Evolutionary conservation across 2,113 vertebrate species (phyloP), one percentile per base, ranked within the genome.

Genomic region (Poecilia latipinna): DNA sequence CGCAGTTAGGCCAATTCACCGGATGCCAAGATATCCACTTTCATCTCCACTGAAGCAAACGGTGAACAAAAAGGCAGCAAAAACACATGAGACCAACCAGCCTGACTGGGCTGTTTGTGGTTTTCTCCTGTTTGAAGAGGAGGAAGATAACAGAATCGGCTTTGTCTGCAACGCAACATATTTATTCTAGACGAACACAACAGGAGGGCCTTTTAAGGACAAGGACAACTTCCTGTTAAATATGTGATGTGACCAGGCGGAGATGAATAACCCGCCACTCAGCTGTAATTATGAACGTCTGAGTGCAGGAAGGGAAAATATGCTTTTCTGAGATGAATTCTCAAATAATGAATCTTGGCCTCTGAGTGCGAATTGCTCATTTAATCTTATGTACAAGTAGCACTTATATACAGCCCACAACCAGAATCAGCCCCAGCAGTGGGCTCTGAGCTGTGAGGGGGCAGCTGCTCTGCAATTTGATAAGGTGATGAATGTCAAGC

Each of bases 21-120:
- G 65, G 12, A 48, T 26, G 26, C 51, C 66, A 71, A 63, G 74
- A 80, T 19, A 70, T 85, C 64, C 74, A 68, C 78, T 77, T 91
- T 90, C 72, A 89, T 83, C 80, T 78, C 12, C 11, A 83, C 73
- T 77, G 78, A 77, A 84, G 64, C 67, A 65, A 54, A 88, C 60
- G 68, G 32, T 33, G 73, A 82, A 88, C 79, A 82, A 88, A 67
- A 89, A 86, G 33, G 64, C 48, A 12, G 65, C 29, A 74, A 74
- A 90, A 13, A 33, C 74, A 75, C 76, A 89, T 78, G 75, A 78
- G 83, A 67, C 61, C 64, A 35, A 61, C 33, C 24, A 29, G 51
- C 44, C 65, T 32, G 29, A 60, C 32, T 32, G 10, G 26, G 64
- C 44, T 82, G 68, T 61, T 82, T 80, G 35, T 63, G 70, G 22